Percentiles rank a stretch among this genome's conserved stretches.
Evolutionary conservation across 2,797 vertebrate species (phyloP).

Genomic region (Zalophus californianus): DNA sequence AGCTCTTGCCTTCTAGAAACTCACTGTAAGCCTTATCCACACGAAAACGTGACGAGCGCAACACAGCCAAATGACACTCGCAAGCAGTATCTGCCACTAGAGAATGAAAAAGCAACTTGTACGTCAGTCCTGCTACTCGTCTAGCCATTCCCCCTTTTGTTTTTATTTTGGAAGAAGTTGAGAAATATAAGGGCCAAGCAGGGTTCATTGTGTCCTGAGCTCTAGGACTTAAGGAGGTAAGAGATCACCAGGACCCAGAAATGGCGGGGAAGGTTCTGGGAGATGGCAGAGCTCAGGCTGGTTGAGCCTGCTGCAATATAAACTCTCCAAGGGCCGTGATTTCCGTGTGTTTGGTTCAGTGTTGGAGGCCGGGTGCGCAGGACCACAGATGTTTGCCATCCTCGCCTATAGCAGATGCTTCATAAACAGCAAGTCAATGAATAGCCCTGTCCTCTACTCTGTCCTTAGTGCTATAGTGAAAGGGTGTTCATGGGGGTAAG

Average conservation of each 20-base stretch:
- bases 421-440: background rate
- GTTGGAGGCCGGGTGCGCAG: background rate
- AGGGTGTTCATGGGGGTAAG: background rate
- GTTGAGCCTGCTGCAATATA: background rate
- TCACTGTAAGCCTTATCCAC: background rate
- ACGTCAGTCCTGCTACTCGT: background rate
- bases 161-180: conserved; percentile 36
- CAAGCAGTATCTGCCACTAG: background rate
- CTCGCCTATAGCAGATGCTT: background rate
- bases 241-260: background rate
- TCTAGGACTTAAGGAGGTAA: background rate
- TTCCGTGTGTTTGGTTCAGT: background rate
- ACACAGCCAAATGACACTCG: background rate
- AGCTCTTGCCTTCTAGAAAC: background rate
- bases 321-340: background rate
- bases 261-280: background rate
- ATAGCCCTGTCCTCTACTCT: background rate
- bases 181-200: background rate
- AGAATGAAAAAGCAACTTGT: background rate
- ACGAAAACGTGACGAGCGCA: background rate
- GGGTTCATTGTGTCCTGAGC: background rate
- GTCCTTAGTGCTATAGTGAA: background rate
- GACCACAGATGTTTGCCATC: no score
- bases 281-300: no score
- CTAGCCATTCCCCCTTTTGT: background rate